Base-by-base conservation (phyloP, 2,113 vertebrate species). In the Hypomesus transpacificus region DNA sequence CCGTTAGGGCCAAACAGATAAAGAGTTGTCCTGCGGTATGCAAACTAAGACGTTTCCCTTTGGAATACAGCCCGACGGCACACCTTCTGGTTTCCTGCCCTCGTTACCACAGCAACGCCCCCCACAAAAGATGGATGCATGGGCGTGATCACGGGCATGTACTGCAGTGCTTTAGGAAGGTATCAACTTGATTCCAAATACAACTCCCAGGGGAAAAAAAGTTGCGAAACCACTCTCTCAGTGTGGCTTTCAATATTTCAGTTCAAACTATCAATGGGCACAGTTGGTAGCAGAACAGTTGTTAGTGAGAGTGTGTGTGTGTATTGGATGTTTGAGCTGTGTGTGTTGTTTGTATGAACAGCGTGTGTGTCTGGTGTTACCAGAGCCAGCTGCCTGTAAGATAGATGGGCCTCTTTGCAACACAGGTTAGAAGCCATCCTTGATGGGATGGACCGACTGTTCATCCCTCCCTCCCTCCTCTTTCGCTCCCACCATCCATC, bases 381-480 rank as follows among this genome's bases (percentile, higher is more conserved):
- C 74, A 61, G 75, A 1, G 31, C 61, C 20, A 53, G 68, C 80
- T 80, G 78, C 78, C 75, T 14, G 57, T 0, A 22, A 87, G 90
- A 91, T 89, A 84, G 82, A 91, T 89, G 79, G 74, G 51, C 73
- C 88, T 84, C 80, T 86, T 84, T 86, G 86, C 82, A 82, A 78
- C 86, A 87, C 89, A 88, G 88, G 88, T 88, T 89, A 89, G 85
- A 90, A 89, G 87, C 81, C 83, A 84, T 83, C 87, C 83, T 88
- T 86, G 87, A 89, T 89, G 88, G 86, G 87, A 87, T 79, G 75
- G 87, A 74, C 84, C 82, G 81, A 85, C 84, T 65, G 61, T 75
- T 70, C 20, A 66, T 66, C 74, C 66, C 88, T 28, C 66, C 11
- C 3, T 5, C 50, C 18, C 56, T 20, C 3, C 70, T 24, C 77